Percentiles rank a stretch among this genome's conserved stretches.
Conservation (phyloP, 37 sponge, comb jelly and placozoan species). For the Aplysina aerophoba region DNA sequence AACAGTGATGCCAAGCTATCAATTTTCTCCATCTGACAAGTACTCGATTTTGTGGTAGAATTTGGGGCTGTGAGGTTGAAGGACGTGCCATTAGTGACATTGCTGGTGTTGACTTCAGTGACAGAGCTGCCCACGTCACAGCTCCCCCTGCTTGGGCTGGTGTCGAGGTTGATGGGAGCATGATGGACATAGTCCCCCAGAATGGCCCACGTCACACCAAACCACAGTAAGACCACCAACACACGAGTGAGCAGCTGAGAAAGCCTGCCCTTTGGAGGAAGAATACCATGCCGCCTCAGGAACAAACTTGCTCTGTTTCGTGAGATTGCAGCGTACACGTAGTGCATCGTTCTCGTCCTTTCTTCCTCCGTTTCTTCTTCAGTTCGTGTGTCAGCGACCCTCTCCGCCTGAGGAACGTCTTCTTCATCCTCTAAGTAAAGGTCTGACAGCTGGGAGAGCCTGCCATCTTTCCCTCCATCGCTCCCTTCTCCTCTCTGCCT, state of each 20-base stretch:
- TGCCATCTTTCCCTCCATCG: no score
- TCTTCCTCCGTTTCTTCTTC: neutral
- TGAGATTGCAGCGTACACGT: neutral
- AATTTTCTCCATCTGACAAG: no score
- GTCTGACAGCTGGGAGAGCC: no score
- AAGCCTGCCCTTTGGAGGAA: slow-evolving; percentile 4
- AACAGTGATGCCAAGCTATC: neutral
- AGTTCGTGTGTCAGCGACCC: neutral
- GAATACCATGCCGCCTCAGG: slow-evolving; percentile 1
- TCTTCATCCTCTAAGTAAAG: neutral
- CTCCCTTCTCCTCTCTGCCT: no score
- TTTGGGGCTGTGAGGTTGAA: neutral
- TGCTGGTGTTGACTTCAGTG: neutral
- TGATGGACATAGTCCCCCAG: slow-evolving; percentile 44
- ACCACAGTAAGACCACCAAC: slow-evolving; percentile 57
- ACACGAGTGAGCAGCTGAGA: slow-evolving; percentile 41
- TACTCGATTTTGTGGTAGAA: neutral
- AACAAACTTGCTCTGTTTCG: neutral
- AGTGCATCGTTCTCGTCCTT: neutral
- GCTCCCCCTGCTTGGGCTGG: neutral
- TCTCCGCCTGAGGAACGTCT: neutral
- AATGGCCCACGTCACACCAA: slow-evolving; percentile 73
- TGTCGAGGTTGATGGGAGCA: neutral
- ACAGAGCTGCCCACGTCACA: neutral
- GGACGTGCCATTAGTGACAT: neutral